Evolutionary conservation across 1,140 invertebrate species (phyloP).

Genomic region (Acyrthosiphon pisum): DNA sequence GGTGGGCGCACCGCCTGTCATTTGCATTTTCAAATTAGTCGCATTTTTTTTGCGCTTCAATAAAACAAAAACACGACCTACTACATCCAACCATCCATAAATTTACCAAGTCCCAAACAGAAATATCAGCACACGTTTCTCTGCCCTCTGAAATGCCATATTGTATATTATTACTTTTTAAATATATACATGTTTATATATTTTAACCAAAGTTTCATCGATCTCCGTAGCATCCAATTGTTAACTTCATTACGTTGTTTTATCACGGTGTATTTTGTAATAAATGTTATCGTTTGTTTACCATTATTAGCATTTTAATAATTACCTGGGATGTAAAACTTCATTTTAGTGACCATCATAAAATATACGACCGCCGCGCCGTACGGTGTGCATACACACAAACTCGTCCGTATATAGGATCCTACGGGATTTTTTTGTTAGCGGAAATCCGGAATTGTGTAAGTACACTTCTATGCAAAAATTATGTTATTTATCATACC

Average conservation of each 20-base stretch:
- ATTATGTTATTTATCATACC: not conserved
- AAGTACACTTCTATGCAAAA: not conserved
- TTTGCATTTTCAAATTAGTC: conserved; percentile 50
- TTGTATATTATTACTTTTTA: not conserved
- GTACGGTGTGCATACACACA: not conserved
- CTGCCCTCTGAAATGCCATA: not conserved
- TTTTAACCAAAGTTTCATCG: not conserved
- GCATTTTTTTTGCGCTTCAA: conserved; percentile 34
- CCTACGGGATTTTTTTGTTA: not conserved
- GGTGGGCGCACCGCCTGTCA: conserved; percentile 15
- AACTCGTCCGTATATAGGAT: not conserved
- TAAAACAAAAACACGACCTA: conserved; percentile 25
- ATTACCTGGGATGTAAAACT: not conserved
- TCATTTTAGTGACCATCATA: not conserved
- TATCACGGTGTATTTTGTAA: not conserved
- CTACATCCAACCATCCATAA: conserved; percentile 21
- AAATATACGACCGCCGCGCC: not conserved
- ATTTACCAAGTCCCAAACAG: not conserved
- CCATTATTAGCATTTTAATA: conserved; percentile 27
- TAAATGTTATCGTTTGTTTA: not conserved
- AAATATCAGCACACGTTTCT: not conserved
- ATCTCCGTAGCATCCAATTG: not conserved
- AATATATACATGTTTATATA: not conserved
- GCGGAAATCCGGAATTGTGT: not conserved
- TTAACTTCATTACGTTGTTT: not conserved